Percentiles rank a stretch among this genome's conserved stretches.
These are phyloP conservation scores for Mandrillus leucophaeus DNA, from an alignment of 2,113 vertebrate genomes.

Conservation along the genomic window DNA sequence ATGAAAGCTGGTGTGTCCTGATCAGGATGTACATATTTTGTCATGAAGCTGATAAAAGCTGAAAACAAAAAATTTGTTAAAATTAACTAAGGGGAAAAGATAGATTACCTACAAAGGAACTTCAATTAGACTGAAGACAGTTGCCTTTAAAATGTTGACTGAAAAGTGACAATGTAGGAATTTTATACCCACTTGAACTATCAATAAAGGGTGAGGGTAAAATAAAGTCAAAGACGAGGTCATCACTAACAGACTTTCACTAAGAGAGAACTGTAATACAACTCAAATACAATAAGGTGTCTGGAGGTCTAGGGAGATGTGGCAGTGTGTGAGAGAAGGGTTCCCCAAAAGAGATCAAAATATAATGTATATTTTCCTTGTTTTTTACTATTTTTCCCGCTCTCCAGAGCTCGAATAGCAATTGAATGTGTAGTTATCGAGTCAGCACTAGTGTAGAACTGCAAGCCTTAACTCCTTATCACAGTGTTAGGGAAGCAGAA, in stretches of 20 bases:
- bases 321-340: background rate
- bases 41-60: background rate
- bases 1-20: background rate
- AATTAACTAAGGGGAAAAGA: slow-evolving; percentile 15
- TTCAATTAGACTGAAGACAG: background rate
- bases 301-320: background rate
- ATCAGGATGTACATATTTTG: background rate
- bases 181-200: background rate
- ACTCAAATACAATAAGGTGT: background rate
- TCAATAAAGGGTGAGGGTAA: background rate
- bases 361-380: background rate
- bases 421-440: background rate
- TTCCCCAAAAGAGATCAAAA: background rate
- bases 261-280: background rate
- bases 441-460: background rate
- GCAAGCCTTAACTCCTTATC: background rate
- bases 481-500: no score
- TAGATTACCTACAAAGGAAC: background rate
- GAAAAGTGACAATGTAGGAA: background rate
- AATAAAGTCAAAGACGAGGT: background rate
- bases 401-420: background rate
- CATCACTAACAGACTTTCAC: background rate
- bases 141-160: background rate
- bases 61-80: background rate
- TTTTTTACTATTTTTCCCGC: background rate